Base-by-base conservation (phyloP, 2,797 vertebrate genomes). In the Enteromius viviparus region DNA sequence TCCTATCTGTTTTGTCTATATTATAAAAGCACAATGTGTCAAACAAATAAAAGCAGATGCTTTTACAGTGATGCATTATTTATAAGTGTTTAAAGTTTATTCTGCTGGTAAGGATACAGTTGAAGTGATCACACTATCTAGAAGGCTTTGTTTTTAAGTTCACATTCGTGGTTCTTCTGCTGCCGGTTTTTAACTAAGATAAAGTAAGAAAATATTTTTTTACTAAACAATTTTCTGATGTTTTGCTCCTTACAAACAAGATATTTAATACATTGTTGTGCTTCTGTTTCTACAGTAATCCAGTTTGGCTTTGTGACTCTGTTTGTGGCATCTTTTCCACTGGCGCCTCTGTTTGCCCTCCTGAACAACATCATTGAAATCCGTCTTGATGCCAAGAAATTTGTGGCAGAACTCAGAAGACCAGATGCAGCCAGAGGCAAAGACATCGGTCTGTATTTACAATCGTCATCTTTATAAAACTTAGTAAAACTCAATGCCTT, bases 321-420 rank as follows among this genome's bases (percentile, higher is more conserved):
- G 89, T 99, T 99, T 0, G 98, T 99, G 58, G 98, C 98, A 0
- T 99, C 98, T 84, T 99, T 99, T 88, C 98, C 98, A 0, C 91
- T 99, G 92, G 98, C 98, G 0, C 98, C 98, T 0, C 93, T 99
- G 58, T 99, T 99, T 34, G 98, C 98, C 1, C 92, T 99, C 78
- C 94, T 99, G 71, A 99, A 99, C 92, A 99, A 99, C 92, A 98
- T 99, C 79, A 99, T 99, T 1, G 98, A 99, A 92, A 99, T 99
- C 90, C 96, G 98, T 66, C 95, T 99, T 62, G 98, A 99, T 45
- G 98, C 98, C 60, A 99, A 98, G 87, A 99, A 99, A 88, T 99
- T 99, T 84, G 94, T 99, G 82, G 93, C 96, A 0, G 98, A 99
- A 90, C 93, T 99, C 80, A 94, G 97, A 86, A 95, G 98, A 88